Evolutionary conservation across 2,888 invertebrate genomes (phyloP).

Genomic region (Meghimatium bilineatum): DNA sequence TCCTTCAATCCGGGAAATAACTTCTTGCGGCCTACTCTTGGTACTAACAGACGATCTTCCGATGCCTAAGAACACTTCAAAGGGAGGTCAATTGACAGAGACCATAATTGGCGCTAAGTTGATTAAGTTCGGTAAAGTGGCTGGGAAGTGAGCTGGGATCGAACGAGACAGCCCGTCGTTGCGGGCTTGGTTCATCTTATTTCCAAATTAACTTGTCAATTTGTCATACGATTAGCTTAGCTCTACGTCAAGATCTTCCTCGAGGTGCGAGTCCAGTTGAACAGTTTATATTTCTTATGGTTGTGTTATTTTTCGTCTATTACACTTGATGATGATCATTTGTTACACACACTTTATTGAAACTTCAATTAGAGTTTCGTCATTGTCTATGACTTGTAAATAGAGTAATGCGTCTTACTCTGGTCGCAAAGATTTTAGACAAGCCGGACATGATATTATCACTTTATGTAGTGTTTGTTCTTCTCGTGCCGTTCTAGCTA

Average conservation of each 20-base stretch:
- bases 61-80: constrained; percentile 32
- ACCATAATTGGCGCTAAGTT: constrained; percentile 51
- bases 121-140: constrained; percentile 35
- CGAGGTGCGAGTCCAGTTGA: neutral
- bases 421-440: too few relatives aligned
- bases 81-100: constrained; percentile 45
- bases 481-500: too few relatives aligned
- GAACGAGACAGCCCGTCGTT: neutral
- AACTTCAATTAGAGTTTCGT: too few relatives aligned
- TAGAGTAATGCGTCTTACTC: too few relatives aligned
- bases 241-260: constrained; percentile 4
- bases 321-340: too few relatives aligned
- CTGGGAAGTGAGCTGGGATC: constrained; percentile 16
- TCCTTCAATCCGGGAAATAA: neutral
- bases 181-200: neutral
- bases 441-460: too few relatives aligned
- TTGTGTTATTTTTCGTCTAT: too few relatives aligned
- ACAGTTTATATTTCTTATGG: too few relatives aligned
- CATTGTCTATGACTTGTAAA: too few relatives aligned
- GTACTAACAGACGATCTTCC: neutral
- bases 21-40: too few relatives aligned
- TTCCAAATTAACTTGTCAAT: constrained; percentile 33
- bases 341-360: too few relatives aligned
- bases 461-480: too few relatives aligned
- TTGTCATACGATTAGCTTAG: constrained; percentile 6